phyloP scores from a whole-genome alignment of 2,888 invertebrate genomes.

The Caenorhabditis panamensis region DNA sequence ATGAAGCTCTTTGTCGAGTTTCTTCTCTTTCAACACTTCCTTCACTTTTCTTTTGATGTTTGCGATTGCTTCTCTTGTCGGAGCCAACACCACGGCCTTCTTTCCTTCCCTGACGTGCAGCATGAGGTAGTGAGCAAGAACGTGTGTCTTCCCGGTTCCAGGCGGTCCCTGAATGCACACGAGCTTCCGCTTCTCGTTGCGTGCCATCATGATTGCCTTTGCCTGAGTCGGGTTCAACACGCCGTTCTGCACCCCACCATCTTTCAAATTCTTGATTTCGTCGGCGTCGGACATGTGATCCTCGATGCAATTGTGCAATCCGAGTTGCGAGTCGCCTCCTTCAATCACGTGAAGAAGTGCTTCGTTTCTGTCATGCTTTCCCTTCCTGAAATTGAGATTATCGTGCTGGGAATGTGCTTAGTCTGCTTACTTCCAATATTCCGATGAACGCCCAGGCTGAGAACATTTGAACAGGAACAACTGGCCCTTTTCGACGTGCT shows the following conservation, averaged over 20 bases:
- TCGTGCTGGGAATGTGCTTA: no score
- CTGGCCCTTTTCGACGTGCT: no score
- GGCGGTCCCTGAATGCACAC: conserved; percentile 52
- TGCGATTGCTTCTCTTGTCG: conserved; percentile 25
- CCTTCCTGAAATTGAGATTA: no score
- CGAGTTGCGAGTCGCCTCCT: no score
- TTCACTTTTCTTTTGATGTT: conserved; percentile 11
- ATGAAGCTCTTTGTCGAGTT: neutral
- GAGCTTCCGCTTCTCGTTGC: conserved; percentile 20
- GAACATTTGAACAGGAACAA: no score
- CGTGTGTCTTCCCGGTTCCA: conserved; percentile 39
- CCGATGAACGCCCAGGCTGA: no score
- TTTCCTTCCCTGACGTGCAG: neutral
- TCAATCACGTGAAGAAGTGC: no score
- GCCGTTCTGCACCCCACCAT: neutral
- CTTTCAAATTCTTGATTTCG: neutral
- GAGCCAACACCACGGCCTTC: conserved; percentile 24
- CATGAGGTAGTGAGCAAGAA: neutral
- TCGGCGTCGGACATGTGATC: neutral
- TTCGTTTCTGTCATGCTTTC: no score
- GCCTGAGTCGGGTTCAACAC: neutral
- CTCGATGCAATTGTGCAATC: neutral
- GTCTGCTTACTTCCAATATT: no score
- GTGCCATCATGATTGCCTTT: conserved; percentile 23
- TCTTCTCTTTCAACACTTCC: neutral